Evolutionary conservation across 2,797 vertebrate genomes (phyloP).

Genomic region (Amazona finschi): DNA sequence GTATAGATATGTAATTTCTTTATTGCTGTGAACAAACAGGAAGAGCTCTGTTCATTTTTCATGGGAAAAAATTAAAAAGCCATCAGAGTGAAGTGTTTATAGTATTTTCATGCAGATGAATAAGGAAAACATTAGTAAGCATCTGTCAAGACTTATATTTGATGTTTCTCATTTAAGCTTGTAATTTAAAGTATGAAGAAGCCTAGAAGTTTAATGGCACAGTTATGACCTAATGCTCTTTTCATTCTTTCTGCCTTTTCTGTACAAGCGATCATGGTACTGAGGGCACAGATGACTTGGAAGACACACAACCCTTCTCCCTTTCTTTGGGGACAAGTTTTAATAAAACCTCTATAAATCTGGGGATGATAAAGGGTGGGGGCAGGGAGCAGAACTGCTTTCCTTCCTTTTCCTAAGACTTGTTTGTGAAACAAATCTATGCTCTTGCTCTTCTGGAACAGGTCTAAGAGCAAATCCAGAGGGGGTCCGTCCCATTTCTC

Average conservation of each 20-base stretch:
- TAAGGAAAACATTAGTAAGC: neutral
- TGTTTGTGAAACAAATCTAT: neutral
- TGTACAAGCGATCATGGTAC: neutral
- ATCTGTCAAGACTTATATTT: neutral
- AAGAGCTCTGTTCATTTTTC: conserved; percentile 19
- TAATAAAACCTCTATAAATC: neutral
- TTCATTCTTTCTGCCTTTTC: neutral
- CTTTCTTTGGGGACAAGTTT: neutral
- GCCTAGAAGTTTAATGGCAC: neutral
- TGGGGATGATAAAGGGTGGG: neutral
- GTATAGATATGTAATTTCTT: neutral
- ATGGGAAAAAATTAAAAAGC: neutral
- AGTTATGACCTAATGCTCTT: neutral
- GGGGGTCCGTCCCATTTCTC: neutral
- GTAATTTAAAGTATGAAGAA: neutral
- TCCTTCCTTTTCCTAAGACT: neutral
- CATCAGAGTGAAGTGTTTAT: neutral
- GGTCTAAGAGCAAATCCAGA: neutral
- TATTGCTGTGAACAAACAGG: conserved; percentile 42
- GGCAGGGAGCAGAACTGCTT: neutral
- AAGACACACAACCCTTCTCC: neutral
- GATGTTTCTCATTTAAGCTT: conserved; percentile 11
- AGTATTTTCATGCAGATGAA: neutral
- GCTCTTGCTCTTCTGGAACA: accelerated
- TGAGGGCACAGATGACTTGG: neutral